Evolutionary conservation across 2,113 vertebrate species (phyloP), one percentile per base, ranked within the genome.

Genomic region (Heliornis fulica): DNA sequence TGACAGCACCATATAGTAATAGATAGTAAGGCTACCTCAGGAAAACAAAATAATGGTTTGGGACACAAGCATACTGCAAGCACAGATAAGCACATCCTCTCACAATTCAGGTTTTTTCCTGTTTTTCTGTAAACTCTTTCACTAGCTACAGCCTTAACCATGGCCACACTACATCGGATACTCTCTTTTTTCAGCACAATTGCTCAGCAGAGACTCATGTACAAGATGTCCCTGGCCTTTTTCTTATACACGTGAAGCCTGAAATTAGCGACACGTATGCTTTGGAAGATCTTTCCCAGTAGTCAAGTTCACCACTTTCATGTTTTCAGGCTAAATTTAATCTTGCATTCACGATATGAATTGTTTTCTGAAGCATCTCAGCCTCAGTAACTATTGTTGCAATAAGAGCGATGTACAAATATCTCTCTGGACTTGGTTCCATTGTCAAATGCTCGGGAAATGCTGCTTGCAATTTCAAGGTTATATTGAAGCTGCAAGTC

Each of bases 391-490:
- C 51, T 82, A 46, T 70, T 78, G n/a, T 84, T 78, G 43, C 34
- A 94, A 13, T 70, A 51, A 66, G 25, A 84, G 9, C 15, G 29
- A 93, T 41, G 46, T 63, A 83, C 38, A 91, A 89, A 70, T 75
- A 56, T 41, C 65, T 94, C 84, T 75, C 32, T 46, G 72, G 51
- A 70, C 63, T 68, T 82, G 19, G 23, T 66, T 84, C 51, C 51
- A 45, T 50, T 66, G 77, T 71, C 69, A 89, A 60, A 89, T 31
- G 21, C 46, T 87, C 69, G 60, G 74, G 51, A 95, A 94, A 79
- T n/a, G 16, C 78, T 87, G 38, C 29, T 68, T 82, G n/a, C 23
- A 71, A 60, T 94, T 85, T 96, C 61, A 95, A 94, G 81, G 74
- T 82, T 87, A 82, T 79, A 79, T 57, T 75, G 29, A 79, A 91